These are phyloP conservation scores for Ploceus nigricollis DNA, from an alignment of 2,113 vertebrate genomes.

Conservation along the genomic window DNA sequence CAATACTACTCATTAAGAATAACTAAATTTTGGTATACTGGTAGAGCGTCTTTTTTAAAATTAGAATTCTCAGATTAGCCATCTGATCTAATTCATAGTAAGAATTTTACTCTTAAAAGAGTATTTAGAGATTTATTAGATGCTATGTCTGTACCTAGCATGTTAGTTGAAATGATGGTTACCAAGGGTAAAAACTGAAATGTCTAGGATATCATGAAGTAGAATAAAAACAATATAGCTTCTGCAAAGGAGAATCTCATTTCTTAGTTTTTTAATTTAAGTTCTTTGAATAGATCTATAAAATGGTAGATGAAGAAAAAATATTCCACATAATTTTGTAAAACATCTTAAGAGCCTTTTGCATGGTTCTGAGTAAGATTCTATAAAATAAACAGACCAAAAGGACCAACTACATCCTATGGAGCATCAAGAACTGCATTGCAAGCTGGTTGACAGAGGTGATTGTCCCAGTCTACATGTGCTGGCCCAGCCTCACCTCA, in stretches of 20 bases:
- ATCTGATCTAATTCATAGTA: not conserved
- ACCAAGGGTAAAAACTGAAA: not conserved
- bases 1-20: not conserved
- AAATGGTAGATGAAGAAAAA: not conserved
- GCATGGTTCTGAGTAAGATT: not conserved
- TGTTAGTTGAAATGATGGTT: not conserved
- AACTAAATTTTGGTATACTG: not conserved
- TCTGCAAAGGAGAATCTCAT: not conserved
- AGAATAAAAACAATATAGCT: not conserved
- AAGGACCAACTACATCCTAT: not conserved
- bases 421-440: not conserved
- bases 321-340: not conserved
- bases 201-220: not conserved
- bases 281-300: not conserved
- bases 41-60: not conserved
- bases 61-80: not conserved
- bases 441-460: accelerated
- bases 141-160: not conserved
- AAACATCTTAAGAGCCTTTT: not conserved
- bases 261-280: not conserved
- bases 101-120: not conserved
- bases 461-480: not conserved
- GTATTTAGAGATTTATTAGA: not conserved
- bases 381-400: not conserved
- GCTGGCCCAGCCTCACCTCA: not conserved